phyloP scores from a whole-genome alignment of 2,797 vertebrate genomes.

The Alcedo quadribrachys region DNA sequence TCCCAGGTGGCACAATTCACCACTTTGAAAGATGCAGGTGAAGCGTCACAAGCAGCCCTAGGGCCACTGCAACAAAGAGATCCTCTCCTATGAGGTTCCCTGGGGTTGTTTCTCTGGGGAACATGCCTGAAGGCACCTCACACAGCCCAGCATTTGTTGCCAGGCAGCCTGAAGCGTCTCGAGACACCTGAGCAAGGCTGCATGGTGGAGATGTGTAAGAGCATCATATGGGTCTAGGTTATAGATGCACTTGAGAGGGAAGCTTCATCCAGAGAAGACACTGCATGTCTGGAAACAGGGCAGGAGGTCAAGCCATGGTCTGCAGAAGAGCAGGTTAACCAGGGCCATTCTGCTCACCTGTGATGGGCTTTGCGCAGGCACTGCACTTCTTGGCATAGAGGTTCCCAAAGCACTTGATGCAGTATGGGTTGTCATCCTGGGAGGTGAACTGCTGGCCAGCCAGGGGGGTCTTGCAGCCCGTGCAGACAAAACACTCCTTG shows the following conservation, averaged over 20 bases:
- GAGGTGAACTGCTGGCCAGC: constrained; percentile 96
- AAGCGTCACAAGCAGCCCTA: neutral
- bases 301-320: neutral
- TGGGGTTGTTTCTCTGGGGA: accelerated
- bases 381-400: constrained; percentile 94
- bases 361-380: constrained; percentile 92
- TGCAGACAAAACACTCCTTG: constrained; percentile 93
- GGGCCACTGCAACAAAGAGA: neutral
- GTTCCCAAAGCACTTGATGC: constrained; percentile 92
- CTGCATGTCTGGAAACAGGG: neutral
- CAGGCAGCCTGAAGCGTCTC: neutral
- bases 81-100: neutral
- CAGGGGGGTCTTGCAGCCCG: constrained; percentile 86
- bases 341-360: constrained; percentile 79
- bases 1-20: neutral
- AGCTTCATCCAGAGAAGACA: neutral
- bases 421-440: constrained; percentile 91
- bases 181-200: neutral
- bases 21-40: neutral
- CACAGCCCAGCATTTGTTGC: neutral
- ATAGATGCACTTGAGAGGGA: neutral
- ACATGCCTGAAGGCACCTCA: neutral
- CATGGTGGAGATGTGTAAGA: accelerated
- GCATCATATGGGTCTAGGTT: neutral
- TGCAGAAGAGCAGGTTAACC: neutral